phyloP scores from a whole-genome alignment of 2,113 vertebrate species.

The Excalfactoria chinensis region DNA sequence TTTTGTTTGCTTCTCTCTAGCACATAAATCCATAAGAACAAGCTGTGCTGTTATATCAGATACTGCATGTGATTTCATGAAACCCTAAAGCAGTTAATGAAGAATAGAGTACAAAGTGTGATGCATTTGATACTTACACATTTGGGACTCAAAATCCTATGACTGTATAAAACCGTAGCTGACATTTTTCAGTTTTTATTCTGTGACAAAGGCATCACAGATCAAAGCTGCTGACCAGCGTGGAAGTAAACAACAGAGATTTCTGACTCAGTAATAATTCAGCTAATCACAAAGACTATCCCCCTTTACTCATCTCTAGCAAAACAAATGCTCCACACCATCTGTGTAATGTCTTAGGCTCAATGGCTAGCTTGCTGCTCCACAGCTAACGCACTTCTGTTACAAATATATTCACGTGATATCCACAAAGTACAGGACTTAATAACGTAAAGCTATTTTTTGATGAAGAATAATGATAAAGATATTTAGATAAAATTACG shows the following conservation, averaged over 20 bases:
- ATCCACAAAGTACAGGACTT: not conserved
- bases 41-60: constrained; percentile 51
- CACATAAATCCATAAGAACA: constrained; percentile 56
- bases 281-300: not conserved
- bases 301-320: not conserved
- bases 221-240: not conserved
- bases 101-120: not conserved
- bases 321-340: not conserved
- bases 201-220: not conserved
- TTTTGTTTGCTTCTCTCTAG: constrained; percentile 53
- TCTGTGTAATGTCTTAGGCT: not conserved
- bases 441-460: not conserved
- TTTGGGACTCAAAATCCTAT: not conserved
- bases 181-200: not conserved
- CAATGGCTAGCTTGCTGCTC: not conserved
- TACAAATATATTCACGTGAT: not conserved
- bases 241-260: not conserved
- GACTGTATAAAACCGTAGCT: not conserved
- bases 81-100: constrained; percentile 14
- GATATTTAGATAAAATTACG: not conserved
- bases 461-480: not conserved
- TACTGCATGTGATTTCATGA: constrained; percentile 12
- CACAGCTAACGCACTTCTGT: not conserved
- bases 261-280: constrained; percentile 11
- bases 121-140: not conserved